These are phyloP conservation scores for Drosophila birchii DNA, from an alignment of 2,888 invertebrate genomes.

Conservation along the genomic window DNA sequence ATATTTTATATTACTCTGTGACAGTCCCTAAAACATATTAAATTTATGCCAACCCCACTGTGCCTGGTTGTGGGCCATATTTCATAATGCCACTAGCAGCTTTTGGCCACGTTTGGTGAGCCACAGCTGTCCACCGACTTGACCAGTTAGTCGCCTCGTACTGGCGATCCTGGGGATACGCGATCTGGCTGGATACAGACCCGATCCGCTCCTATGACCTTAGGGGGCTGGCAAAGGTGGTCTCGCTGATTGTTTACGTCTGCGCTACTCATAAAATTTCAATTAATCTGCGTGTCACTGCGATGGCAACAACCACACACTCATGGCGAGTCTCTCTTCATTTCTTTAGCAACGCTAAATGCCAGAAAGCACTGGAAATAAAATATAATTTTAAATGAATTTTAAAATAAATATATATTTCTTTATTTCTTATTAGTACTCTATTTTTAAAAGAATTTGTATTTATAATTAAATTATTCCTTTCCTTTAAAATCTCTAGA, in stretches of 20 bases:
- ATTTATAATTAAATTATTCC: background rate
- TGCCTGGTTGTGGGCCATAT: slow-evolving; percentile 43
- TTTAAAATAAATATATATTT: background rate
- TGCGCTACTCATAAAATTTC: slow-evolving; percentile 80
- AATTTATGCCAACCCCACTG: slow-evolving; percentile 13
- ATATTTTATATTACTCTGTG: no score
- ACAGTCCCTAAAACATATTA: no score
- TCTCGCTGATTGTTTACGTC: slow-evolving; percentile 82
- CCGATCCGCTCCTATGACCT: slow-evolving; percentile 64
- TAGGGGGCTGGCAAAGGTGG: slow-evolving; percentile 80
- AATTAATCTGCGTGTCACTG: slow-evolving; percentile 78
- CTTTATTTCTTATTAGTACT: background rate
- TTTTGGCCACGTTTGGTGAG: slow-evolving; percentile 36
- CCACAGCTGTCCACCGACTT: slow-evolving; percentile 32
- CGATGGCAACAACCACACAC: slow-evolving; percentile 16
- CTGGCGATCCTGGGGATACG: slow-evolving; percentile 20
- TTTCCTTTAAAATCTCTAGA: no score
- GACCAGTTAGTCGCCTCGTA: slow-evolving; percentile 19
- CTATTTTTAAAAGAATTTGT: background rate
- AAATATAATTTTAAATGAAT: background rate
- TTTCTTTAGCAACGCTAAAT: slow-evolving; percentile 29
- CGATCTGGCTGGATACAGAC: slow-evolving; percentile 16
- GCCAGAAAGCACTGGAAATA: slow-evolving; percentile 22
- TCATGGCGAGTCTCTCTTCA: slow-evolving; percentile 1
- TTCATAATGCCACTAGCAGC: slow-evolving; percentile 42